Evolutionary conservation across 2,113 vertebrate species (phyloP), one percentile per base, ranked within the genome.

Genomic region (Platanista minor): DNA sequence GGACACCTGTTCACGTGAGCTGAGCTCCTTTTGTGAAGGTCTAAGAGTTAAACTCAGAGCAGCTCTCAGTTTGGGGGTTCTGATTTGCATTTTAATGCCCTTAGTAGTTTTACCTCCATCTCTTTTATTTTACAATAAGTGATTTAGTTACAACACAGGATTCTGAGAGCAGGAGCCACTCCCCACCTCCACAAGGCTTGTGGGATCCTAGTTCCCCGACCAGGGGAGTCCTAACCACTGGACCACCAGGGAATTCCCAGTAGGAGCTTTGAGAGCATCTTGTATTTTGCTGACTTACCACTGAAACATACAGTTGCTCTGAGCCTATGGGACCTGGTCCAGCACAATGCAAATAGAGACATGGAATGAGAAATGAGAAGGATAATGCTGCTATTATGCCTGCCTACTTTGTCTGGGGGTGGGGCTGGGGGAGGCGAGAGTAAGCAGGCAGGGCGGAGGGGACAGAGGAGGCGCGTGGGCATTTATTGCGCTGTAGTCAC

Each of bases 81-180:
- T 13, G 27, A 66, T 11, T 43, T 36, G 83, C 61, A 64, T 23
- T 13, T 61, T 15, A 15, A 46, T 36, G 9, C 31, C 33, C 33
- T 72, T 36, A 36, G 18, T 57, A 57, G 59, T 72, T 97, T 85
- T 20, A 11, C 20, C 2, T 27, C 5, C n/a, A 61, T 81, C 90
- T 33, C 39, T 89, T 96, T 54, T 87, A 66, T 90, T 80, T 95
- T 88, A 31, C 0, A 25, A 31, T 2, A 66, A 64, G 92, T 33
- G 1, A 4, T 72, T 82, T 82, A 46, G 78, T 59, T 57, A 13
- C 33, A 59, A 61, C 2, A 78, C n/a, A 64, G 11, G 2, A 87
- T 92, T 39, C 71, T 66, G 66, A 33, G 36, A 52, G 75, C 11
- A 72, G 20, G 74, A 84, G 39, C 36, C 54, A 57, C 54, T 57